phyloP scores from a whole-genome alignment of 53 echinoderm and acorn worm genomes.

The Actinopyga echinites region DNA sequence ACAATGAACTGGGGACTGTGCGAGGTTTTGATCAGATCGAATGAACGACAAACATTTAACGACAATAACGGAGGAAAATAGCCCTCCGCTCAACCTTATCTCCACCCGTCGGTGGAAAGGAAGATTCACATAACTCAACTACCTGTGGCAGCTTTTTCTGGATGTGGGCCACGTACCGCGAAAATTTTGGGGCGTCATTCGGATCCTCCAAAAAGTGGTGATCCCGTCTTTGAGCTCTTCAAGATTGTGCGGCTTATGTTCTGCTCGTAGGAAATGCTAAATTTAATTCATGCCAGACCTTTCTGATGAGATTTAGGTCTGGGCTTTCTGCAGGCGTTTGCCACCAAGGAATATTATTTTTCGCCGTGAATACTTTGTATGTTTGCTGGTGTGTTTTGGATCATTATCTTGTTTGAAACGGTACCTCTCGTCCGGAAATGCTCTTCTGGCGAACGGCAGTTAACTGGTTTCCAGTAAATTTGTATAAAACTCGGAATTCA shows the following conservation, averaged over 20 bases:
- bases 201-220: conserved; percentile 3
- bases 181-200: conserved; percentile 35
- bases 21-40: too few species aligned
- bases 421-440: conserved; percentile 31
- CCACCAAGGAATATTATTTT: conserved; percentile 39
- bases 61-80: too few species aligned
- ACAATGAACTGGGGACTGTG: too few species aligned
- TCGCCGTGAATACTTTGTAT: background rate
- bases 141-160: conserved; percentile 19
- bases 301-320: conserved; percentile 50
- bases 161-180: conserved; percentile 21
- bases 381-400: conserved; percentile 42
- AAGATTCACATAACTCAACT: too few species aligned
- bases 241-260: conserved; percentile 31
- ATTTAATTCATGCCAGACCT: conserved; percentile 52
- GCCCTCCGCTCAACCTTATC: too few species aligned
- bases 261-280: conserved; percentile 14
- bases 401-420: conserved; percentile 58
- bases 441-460: conserved; percentile 15
- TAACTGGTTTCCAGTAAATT: background rate
- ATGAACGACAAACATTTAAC: too few species aligned
- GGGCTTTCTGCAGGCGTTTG: conserved; percentile 47
- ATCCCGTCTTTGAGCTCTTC: conserved; percentile 29
- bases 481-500: conserved; percentile 42
- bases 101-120: too few species aligned